Evolutionary conservation across 2,113 vertebrate genomes (phyloP), one percentile per base, ranked within the genome.

Genomic region (Eubucco bourcierii): DNA sequence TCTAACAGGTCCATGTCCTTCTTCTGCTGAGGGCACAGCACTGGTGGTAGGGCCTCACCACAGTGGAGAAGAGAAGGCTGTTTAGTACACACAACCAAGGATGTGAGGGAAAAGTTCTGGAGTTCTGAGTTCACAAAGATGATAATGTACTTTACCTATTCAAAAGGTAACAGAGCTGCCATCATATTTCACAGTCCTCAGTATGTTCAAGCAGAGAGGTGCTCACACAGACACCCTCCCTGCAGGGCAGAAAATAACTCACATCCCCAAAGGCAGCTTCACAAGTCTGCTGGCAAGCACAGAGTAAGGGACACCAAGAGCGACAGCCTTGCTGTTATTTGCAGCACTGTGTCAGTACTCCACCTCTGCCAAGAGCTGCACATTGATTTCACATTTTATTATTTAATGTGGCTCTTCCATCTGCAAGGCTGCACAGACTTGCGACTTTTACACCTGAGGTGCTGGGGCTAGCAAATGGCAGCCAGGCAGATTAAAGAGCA

Each of bases 401-500:
- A 52, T 78, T 93, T 60, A 60, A 77, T 1, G 6, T 4, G 46
- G 31, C 14, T 85, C 60, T 74, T 28, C 90, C 85, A 77, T 7
- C 90, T 90, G 88, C 72, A 59, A 56, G 53, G 80, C 68, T 86
- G 53, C 73, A 80, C 60, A 88, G 47, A 75, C 34, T 34, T 84
- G 89, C 55, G 84, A 68, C 87, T 88, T 61, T 65, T 76, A 78
- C 93, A 94, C 53, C 61, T 31, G 81, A 92, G 56, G 67, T 89
- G 90, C 61, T 14, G 64, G 93, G 87, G 80, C 73, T 83, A 61
- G 86, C 66, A 84, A 88, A 12, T 2, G 12, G 77, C 14, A 50
- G 73, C 94, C 14, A 90, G 66, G 77, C 84, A 93, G 70, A 75
- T 65, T 52, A 75, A 78, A 92, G 89, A 81, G 80, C 56, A 86